Evolutionary conservation across 2,113 vertebrate genomes (phyloP), one percentile per base, ranked within the genome.

Genomic region (Marmota monax): DNA sequence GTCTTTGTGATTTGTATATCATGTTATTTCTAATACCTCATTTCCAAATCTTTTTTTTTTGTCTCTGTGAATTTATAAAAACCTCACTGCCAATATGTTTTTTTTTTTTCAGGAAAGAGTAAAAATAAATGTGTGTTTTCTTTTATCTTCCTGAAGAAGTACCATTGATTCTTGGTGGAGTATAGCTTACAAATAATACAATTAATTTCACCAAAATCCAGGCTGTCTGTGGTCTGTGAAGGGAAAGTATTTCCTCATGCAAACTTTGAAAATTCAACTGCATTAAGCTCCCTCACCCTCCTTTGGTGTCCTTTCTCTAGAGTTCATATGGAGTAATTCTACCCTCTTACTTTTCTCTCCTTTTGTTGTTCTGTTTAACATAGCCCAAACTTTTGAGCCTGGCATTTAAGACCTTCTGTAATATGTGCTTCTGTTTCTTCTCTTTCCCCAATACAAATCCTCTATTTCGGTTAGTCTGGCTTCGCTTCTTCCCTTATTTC

Each of bases 201-300:
- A 37, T 91, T 90, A 78, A 83, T 93, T 88, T 93, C 56, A 70
- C 18, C 73, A 20, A 32, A 90, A 32, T 93, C 7, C 51, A 70
- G 22, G 20, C 58, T 61, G 22, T 61, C 58, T 23, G 42, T 95
- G 37, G 18, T 82, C 8, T 61, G 1, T 79, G 37, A 34, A 23
- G 29, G 51, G 14, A 53, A 37, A 61, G 9, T 61, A 29, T 90
- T 94, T 88, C 25, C 22, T 73, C 10, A 77, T 3, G 51, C 13
- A 80, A 88, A 65, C 78, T 42, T 73, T 80, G 80, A 70, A 85
- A 70, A 85, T 86, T 85, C 67, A 48, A 22, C 4, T 72, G 25
- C 13, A 51, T 22, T 61, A 61, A 23, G 58, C 9, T 79, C 5
- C 22, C 18, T 22, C 29, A 86, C 2, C 2, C 18, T 96, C 27